Percentiles rank a stretch among this genome's conserved stretches.
Evolutionary conservation across 2,113 vertebrate genomes (phyloP).

Genomic region (Clarias batrachus): DNA sequence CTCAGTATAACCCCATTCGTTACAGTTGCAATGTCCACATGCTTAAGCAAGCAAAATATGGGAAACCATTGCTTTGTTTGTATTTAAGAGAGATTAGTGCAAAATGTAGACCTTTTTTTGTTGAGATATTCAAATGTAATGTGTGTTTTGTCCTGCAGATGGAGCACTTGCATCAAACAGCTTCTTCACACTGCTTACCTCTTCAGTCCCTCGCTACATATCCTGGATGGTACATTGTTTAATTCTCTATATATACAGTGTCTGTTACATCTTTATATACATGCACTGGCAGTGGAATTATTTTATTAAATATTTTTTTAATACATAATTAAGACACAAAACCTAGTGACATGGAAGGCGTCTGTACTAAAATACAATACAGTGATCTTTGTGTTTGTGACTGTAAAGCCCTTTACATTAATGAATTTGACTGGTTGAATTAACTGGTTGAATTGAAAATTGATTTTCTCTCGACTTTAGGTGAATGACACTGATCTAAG

Average conservation of each 20-base stretch:
- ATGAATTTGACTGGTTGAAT: not conserved
- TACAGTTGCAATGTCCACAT: not conserved
- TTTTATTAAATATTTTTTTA: not conserved
- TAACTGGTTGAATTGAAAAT: not conserved
- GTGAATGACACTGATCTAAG: slow-evolving; percentile 89
- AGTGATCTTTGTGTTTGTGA: not conserved
- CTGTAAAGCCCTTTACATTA: not conserved
- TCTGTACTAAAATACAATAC: not conserved
- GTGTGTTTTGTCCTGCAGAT: slow-evolving; percentile 76
- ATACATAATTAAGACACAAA: not conserved
- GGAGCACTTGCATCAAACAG: slow-evolving; percentile 83
- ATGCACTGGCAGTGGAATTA: not conserved
- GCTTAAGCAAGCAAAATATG: not conserved
- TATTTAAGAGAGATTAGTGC: not conserved
- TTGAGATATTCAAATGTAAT: slow-evolving; percentile 19
- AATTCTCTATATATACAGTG: not conserved
- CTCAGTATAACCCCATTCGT: not conserved
- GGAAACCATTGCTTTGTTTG: not conserved
- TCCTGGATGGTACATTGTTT: slow-evolving; percentile 84
- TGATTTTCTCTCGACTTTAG: slow-evolving; percentile 60
- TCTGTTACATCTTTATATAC: not conserved
- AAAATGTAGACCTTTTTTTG: not conserved
- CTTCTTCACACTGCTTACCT: slow-evolving; percentile 82
- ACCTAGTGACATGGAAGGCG: not conserved
- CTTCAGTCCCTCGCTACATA: slow-evolving; percentile 80